Percentiles rank a stretch among this genome's conserved stretches.
Evolutionary conservation across 2,113 vertebrate species (phyloP).

Genomic region (Perognathus longimembris): DNA sequence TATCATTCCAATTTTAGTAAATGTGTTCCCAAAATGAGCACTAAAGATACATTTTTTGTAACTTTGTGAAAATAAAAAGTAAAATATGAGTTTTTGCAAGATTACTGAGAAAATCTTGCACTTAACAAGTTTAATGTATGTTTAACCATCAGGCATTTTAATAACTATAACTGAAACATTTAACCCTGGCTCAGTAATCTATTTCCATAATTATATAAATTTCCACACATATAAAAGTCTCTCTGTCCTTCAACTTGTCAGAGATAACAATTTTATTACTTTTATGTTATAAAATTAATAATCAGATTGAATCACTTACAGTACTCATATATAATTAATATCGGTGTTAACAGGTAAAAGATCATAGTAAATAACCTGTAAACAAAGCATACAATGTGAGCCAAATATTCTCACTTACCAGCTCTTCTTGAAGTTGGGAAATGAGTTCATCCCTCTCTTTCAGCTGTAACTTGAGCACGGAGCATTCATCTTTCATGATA

Average conservation of each 20-base stretch:
- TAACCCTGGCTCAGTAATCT: neutral
- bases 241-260: neutral
- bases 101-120: neutral
- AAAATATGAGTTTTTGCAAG: neutral
- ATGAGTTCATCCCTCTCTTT: conserved; percentile 96
- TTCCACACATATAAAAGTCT: neutral
- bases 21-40: too few relatives aligned
- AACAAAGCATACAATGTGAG: neutral
- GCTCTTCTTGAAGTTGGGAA: conserved; percentile 92
- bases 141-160: neutral
- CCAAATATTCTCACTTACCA: conserved; percentile 89
- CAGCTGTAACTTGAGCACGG: conserved; percentile 92
- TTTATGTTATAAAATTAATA: neutral
- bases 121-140: neutral
- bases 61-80: neutral
- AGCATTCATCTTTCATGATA: conserved; percentile 93
- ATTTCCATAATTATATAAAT: neutral
- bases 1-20: too few relatives aligned
- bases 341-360: conserved; percentile 20
- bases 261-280: neutral
- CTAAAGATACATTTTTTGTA: neutral
- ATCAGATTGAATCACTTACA: conserved; percentile 42
- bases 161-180: neutral
- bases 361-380: conserved; percentile 26
- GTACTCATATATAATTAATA: neutral